Evolutionary conservation across 2,797 vertebrate genomes (phyloP).

Genomic region (Somateria mollissima): DNA sequence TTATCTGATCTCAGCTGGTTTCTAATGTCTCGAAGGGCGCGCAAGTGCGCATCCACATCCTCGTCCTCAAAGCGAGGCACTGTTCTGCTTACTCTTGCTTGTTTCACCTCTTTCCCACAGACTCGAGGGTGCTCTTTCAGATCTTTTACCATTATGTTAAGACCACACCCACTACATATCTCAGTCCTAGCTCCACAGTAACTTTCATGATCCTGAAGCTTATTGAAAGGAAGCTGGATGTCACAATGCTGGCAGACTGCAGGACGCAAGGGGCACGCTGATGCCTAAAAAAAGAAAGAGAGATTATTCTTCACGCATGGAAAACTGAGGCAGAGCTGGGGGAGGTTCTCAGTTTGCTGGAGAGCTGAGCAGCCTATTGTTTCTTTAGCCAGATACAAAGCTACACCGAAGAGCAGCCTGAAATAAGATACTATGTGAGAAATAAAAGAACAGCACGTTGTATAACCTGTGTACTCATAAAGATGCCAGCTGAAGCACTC

Average conservation of each 20-base stretch:
- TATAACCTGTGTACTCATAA: neutral
- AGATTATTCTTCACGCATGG: neutral
- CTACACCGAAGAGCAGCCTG: neutral
- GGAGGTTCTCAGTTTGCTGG: neutral
- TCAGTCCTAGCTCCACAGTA: constrained; percentile 95
- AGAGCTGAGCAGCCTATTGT: neutral
- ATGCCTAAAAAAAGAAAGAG: constrained; percentile 31
- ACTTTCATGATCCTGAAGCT: constrained; percentile 90
- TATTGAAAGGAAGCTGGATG: constrained; percentile 87
- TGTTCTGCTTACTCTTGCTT: constrained; percentile 71
- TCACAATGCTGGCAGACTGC: constrained; percentile 91
- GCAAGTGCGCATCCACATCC: constrained; percentile 74
- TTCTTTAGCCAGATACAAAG: neutral
- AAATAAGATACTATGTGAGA: fast-evolving
- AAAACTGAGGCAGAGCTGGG: neutral
- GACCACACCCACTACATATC: constrained; percentile 85
- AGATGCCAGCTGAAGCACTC: neutral
- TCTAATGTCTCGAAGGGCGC: constrained; percentile 75
- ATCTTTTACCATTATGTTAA: constrained; percentile 89
- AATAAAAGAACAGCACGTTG: fast-evolving
- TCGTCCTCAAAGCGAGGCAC: neutral
- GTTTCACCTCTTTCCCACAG: constrained; percentile 82
- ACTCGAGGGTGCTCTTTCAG: constrained; percentile 84
- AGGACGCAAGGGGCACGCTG: constrained; percentile 86
- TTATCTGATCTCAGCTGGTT: constrained; percentile 78